phyloP scores from a whole-genome alignment of 2,797 vertebrate genomes.

The Lacerta bilineata region DNA sequence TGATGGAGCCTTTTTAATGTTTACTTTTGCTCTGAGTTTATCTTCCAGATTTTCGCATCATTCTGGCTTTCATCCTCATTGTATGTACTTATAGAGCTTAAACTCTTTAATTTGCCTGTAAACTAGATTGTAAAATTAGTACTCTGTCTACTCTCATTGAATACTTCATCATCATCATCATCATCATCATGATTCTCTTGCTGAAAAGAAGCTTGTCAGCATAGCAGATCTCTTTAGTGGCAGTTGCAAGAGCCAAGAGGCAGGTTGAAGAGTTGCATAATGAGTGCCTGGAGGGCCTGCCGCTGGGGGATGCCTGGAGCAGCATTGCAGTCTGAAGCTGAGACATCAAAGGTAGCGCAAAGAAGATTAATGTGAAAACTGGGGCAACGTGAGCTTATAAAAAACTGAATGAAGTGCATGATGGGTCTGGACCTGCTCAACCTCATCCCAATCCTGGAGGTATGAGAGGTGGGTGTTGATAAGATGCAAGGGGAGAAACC shows the following conservation, averaged over 20 bases:
- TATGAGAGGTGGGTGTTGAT: not conserved
- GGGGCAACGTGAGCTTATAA: constrained; percentile 6
- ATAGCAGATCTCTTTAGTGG: not conserved
- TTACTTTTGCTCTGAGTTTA: constrained; percentile 36
- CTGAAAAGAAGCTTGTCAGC: constrained; percentile 52
- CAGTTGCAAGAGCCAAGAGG: constrained; percentile 33
- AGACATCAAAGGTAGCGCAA: constrained; percentile 12
- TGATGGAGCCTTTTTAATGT: not conserved
- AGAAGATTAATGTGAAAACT: constrained; percentile 34
- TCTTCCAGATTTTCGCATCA: constrained; percentile 47
- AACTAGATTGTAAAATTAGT: constrained; percentile 56
- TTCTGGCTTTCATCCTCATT: constrained; percentile 51
- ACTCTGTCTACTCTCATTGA: constrained; percentile 62
- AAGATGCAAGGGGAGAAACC: not conserved
- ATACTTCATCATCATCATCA: constrained; percentile 38
- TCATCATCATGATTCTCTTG: constrained; percentile 48
- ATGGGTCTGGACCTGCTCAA: not conserved
- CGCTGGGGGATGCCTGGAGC: not conserved
- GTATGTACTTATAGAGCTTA: not conserved
- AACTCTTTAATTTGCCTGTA: constrained; percentile 62
- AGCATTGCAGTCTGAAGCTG: constrained; percentile 15
- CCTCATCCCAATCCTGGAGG: not conserved
- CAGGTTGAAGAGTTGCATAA: constrained; percentile 42
- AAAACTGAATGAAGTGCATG: not conserved
- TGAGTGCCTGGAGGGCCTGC: not conserved